Evolutionary conservation across 1,140 invertebrate species (phyloP).

Genomic region (Drosophila kikkawai): DNA sequence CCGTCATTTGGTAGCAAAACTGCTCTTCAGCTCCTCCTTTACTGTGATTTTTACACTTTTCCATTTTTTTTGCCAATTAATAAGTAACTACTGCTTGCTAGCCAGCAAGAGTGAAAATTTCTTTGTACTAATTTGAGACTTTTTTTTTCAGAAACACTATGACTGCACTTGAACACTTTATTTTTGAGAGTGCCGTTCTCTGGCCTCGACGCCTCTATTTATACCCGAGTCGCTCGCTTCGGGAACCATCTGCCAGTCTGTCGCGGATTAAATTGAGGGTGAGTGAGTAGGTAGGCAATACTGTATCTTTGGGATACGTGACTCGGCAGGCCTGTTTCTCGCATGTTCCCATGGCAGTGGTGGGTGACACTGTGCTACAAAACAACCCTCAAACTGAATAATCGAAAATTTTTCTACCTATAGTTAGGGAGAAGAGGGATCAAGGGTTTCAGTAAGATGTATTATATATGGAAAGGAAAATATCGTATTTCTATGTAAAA

Average conservation of each 20-base stretch:
- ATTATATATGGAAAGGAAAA: not conserved
- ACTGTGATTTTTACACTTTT: constrained; percentile 60
- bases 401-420: constrained; percentile 1
- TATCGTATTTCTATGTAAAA: not conserved
- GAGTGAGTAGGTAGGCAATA: constrained; percentile 30
- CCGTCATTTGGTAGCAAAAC: constrained; percentile 39
- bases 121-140: constrained; percentile 26
- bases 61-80: constrained; percentile 26
- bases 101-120: constrained; percentile 26
- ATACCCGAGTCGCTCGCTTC: constrained; percentile 50
- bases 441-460: not conserved
- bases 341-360: constrained; percentile 11
- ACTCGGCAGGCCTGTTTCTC: constrained; percentile 12
- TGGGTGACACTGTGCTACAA: constrained; percentile 25
- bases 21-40: constrained; percentile 27
- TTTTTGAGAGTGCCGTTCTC: constrained; percentile 47
- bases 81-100: constrained; percentile 11
- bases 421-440: not conserved
- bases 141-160: constrained; percentile 37
- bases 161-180: constrained; percentile 66
- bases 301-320: constrained; percentile 39
- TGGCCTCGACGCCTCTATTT: constrained; percentile 46
- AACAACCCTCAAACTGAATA: constrained; percentile 16
- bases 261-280: constrained; percentile 28
- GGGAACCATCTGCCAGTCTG: constrained; percentile 49